phyloP scores from a whole-genome alignment of 2,888 invertebrate species.

The Hipparchia sbordonii region DNA sequence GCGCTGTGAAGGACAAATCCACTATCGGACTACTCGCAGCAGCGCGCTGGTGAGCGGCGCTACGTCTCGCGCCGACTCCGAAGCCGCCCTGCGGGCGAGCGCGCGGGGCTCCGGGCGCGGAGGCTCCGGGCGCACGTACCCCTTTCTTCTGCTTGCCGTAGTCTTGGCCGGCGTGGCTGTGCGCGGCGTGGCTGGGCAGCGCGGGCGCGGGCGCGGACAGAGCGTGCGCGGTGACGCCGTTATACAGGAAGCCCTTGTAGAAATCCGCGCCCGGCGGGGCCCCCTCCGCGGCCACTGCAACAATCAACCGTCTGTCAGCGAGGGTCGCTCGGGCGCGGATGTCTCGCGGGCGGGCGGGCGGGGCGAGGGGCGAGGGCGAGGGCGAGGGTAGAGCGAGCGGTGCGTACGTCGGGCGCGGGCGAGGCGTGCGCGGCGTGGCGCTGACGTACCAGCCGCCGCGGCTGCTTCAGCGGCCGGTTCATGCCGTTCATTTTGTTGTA shows the following conservation, averaged over 20 bases:
- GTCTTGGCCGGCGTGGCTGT: conserved; percentile 55
- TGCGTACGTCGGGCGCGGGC: conserved; percentile 59
- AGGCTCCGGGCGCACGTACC: conserved; percentile 64
- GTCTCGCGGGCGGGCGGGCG: conserved; percentile 48
- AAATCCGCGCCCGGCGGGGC: conserved; percentile 92
- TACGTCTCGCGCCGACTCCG: too few relatives aligned
- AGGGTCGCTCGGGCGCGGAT: conserved; percentile 72
- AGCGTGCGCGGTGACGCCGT: conserved; percentile 80
- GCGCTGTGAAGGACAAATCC: too few relatives aligned
- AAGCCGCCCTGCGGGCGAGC: neutral
- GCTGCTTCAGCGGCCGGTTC: conserved; percentile 98
- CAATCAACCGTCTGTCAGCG: conserved; percentile 60
- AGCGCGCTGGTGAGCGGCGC: too few relatives aligned
- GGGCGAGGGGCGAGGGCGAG: conserved; percentile 40
- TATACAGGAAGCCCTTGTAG: conserved; percentile 93
- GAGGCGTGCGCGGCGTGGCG: conserved; percentile 74
- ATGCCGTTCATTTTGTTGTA: conserved; percentile 99
- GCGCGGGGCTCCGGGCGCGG: neutral
- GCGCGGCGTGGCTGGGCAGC: conserved; percentile 53
- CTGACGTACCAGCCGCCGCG: conserved; percentile 97
- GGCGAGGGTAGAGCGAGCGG: conserved; percentile 41
- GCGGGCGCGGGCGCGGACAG: conserved; percentile 52
- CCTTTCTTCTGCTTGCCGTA: conserved; percentile 82
- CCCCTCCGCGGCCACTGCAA: conserved; percentile 93
- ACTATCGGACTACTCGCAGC: too few relatives aligned